Percentiles rank a stretch among this genome's conserved stretches.
Evolutionary conservation across 2,797 vertebrate genomes (phyloP).

Genomic region (Microhierax caerulescens): DNA sequence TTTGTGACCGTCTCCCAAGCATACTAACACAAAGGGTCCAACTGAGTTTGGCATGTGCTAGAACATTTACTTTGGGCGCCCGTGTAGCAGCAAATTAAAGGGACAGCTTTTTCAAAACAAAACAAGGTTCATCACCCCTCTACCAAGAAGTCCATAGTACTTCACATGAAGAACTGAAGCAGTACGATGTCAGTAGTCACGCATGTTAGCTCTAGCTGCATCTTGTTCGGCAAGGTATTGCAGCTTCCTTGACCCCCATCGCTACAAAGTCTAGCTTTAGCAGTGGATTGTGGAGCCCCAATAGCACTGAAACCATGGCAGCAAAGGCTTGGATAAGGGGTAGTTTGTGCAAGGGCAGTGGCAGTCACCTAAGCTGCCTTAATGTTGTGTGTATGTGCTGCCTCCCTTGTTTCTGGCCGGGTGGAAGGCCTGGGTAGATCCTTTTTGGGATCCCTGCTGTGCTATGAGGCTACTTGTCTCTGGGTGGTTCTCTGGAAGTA

Average conservation of each 20-base stretch:
- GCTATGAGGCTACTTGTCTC: not conserved
- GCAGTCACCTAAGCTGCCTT: not conserved
- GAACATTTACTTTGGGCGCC: not conserved
- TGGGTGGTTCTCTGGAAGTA: not conserved
- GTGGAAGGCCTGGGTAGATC: not conserved
- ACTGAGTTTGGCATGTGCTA: not conserved
- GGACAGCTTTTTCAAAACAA: not conserved
- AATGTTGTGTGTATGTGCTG: not conserved
- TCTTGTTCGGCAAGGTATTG: not conserved
- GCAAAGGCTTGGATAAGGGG: not conserved
- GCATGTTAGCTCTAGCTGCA: fast-evolving
- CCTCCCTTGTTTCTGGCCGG: not conserved
- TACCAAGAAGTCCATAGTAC: not conserved
- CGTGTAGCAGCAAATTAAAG: not conserved
- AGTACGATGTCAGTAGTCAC: fast-evolving
- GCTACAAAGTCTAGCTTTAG: not conserved
- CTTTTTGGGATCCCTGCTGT: not conserved
- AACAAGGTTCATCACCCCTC: not conserved
- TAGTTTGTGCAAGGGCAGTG: not conserved
- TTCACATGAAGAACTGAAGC: not conserved
- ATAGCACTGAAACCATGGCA: not conserved
- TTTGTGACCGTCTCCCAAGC: not conserved
- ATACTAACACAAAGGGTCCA: not conserved
- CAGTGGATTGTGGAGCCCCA: not conserved
- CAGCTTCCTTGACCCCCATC: not conserved